Evolutionary conservation across 2,888 invertebrate species (phyloP).

Genomic region (Scotopteryx bipunctaria): DNA sequence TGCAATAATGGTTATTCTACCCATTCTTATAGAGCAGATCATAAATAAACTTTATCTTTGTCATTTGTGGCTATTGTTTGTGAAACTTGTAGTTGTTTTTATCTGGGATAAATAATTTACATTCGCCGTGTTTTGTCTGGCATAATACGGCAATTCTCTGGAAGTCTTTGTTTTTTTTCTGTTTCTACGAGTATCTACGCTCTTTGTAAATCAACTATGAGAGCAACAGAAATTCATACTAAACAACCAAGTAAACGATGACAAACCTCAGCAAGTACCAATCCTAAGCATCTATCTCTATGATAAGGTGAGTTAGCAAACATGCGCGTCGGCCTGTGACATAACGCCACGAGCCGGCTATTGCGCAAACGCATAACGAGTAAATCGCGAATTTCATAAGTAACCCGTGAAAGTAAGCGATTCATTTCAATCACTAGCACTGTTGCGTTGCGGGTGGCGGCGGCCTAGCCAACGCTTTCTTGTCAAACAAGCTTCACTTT

Average conservation of each 20-base stretch:
- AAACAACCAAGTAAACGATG: neutral
- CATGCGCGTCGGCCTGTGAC: slow-evolving; percentile 42
- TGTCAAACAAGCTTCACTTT: slow-evolving; percentile 46
- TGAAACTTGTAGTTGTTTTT: no score
- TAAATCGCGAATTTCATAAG: slow-evolving; percentile 76
- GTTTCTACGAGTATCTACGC: no score
- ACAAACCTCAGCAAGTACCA: no score
- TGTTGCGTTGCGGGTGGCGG: slow-evolving; percentile 25
- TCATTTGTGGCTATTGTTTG: neutral
- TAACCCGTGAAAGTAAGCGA: slow-evolving; percentile 72
- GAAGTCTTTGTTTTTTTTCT: no score
- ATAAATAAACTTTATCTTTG: neutral
- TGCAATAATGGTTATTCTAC: neutral
- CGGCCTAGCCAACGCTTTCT: slow-evolving; percentile 41
- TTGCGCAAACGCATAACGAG: slow-evolving; percentile 58
- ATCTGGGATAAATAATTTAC: no score
- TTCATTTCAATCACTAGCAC: slow-evolving; percentile 63
- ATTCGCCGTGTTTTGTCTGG: no score
- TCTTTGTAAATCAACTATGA: no score
- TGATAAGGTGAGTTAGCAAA: slow-evolving; percentile 19
- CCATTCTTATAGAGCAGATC: neutral
- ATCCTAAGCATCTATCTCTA: slow-evolving; percentile 2
- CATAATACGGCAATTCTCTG: no score
- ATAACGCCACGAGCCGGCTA: slow-evolving; percentile 40
- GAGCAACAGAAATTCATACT: no score